Percentiles rank a stretch among this genome's conserved stretches.
phyloP scores from a whole-genome alignment of 2,888 invertebrate species.

The Ennomos erosarius region DNA sequence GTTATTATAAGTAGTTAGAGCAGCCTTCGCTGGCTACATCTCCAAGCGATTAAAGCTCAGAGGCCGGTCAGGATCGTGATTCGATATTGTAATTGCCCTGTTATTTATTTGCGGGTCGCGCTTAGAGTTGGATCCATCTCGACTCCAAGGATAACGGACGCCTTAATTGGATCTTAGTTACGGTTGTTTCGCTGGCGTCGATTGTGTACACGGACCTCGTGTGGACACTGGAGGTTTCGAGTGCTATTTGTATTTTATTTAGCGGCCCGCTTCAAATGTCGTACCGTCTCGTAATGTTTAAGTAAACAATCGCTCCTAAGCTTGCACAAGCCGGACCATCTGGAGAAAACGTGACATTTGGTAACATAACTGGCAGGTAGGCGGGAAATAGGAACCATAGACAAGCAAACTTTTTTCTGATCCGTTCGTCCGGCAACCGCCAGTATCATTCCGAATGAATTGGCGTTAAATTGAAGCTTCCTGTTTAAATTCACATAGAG shows the following conservation, averaged over 20 bases:
- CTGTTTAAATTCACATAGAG: constrained; percentile 78
- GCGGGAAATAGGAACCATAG: constrained; percentile 51
- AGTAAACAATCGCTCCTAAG: constrained; percentile 75
- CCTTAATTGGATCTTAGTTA: constrained; percentile 78
- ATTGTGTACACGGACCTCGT: constrained; percentile 70
- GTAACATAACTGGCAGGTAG: constrained; percentile 66
- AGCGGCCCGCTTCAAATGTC: constrained; percentile 83
- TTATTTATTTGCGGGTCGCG: constrained; percentile 75
- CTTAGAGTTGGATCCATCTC: constrained; percentile 56
- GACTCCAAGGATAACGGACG: constrained; percentile 77
- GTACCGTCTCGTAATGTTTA: constrained; percentile 83
- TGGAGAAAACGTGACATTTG: constrained; percentile 81
- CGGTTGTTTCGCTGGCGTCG: constrained; percentile 71
- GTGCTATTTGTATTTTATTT: constrained; percentile 82
- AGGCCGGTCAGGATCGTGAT: constrained; percentile 75
- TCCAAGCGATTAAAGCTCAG: constrained; percentile 70
- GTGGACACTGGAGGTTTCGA: constrained; percentile 72
- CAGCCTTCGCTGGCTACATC: constrained; percentile 70
- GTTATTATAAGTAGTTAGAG: constrained; percentile 63
- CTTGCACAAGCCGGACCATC: constrained; percentile 82
- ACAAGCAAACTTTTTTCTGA: constrained; percentile 67
- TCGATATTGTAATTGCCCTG: constrained; percentile 79
- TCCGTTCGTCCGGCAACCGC: constrained; percentile 67
- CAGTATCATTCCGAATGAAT: constrained; percentile 79
- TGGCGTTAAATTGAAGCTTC: constrained; percentile 82